These are phyloP conservation scores for Malthinus flaveolus DNA, from an alignment of 2,888 invertebrate species.

Conservation along the genomic window DNA sequence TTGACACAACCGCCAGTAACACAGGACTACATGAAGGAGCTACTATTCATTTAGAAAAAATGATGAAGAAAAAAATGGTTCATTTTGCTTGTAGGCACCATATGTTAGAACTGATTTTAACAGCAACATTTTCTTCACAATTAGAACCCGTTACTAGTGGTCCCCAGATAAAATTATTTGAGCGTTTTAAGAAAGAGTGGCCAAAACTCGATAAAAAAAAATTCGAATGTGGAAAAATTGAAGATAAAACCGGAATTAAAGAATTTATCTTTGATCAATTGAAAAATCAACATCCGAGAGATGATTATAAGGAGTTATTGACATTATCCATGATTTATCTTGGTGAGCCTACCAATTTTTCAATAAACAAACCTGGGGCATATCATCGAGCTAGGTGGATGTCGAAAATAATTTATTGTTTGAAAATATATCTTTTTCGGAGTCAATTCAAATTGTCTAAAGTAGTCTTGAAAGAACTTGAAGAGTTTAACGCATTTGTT, in stretches of 20 bases:
- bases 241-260: background rate
- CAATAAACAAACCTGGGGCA: conserved; percentile 17
- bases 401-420: conserved; percentile 38
- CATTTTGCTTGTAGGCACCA: conserved; percentile 39
- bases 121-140: conserved; percentile 33
- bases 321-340: background rate
- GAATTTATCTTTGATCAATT: no score
- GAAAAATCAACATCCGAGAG: background rate
- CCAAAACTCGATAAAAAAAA: background rate
- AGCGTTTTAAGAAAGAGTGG: background rate
- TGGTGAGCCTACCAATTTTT: background rate
- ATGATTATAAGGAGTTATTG: background rate
- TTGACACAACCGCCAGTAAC: conserved; percentile 40
- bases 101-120: conserved; percentile 37
- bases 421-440: conserved; percentile 32
- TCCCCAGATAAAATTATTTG: background rate
- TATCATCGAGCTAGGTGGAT: conserved; percentile 41
- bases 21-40: conserved; percentile 35
- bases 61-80: conserved; percentile 30
- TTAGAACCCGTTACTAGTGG: background rate
- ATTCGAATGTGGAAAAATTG: background rate
- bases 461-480: background rate
- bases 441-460: conserved; percentile 7
- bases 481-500: background rate
- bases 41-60: conserved; percentile 35